These are phyloP conservation scores for Drosophila rhopaloa DNA, from an alignment of 1,140 invertebrate genomes.

Conservation along the genomic window DNA sequence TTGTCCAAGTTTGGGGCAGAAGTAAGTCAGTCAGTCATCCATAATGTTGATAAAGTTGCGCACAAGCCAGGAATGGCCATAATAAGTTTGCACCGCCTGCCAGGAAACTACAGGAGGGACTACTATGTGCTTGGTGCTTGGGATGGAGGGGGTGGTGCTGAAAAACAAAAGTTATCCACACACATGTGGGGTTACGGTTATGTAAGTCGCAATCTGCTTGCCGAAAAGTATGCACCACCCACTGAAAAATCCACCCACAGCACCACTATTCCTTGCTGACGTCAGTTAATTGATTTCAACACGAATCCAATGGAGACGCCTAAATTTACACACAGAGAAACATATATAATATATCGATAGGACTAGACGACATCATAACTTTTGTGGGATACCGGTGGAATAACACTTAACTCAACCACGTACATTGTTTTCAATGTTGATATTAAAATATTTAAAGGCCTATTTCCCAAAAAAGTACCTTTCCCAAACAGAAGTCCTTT, in stretches of 20 bases:
- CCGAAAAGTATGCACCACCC: slow-evolving; percentile 34
- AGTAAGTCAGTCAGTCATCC: slow-evolving; percentile 39
- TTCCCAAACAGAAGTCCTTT: too few species aligned
- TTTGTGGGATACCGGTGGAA: too few species aligned
- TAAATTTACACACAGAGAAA: slow-evolving; percentile 15
- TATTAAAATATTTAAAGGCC: too few species aligned
- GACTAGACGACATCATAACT: background rate
- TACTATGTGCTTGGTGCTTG: too few species aligned
- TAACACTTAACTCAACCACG: too few species aligned
- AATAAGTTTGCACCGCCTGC: slow-evolving; percentile 20
- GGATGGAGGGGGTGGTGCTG: background rate
- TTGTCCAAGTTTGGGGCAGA: slow-evolving; percentile 26
- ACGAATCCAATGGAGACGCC: slow-evolving; percentile 8
- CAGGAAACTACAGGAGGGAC: slow-evolving; percentile 5
- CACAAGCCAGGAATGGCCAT: slow-evolving; percentile 18
- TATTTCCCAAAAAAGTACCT: too few species aligned
- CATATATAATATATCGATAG: background rate
- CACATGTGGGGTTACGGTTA: slow-evolving; percentile 13
- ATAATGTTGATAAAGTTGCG: slow-evolving; percentile 49
- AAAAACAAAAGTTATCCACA: slow-evolving; percentile 18
- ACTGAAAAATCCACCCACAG: background rate
- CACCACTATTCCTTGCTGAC: slow-evolving; percentile 19
- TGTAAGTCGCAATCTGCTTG: slow-evolving; percentile 23
- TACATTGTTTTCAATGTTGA: too few species aligned
- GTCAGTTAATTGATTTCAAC: slow-evolving; percentile 52